Base-by-base conservation (phyloP, 1,140 invertebrate species). In the Stegodyphus dumicola region DNA sequence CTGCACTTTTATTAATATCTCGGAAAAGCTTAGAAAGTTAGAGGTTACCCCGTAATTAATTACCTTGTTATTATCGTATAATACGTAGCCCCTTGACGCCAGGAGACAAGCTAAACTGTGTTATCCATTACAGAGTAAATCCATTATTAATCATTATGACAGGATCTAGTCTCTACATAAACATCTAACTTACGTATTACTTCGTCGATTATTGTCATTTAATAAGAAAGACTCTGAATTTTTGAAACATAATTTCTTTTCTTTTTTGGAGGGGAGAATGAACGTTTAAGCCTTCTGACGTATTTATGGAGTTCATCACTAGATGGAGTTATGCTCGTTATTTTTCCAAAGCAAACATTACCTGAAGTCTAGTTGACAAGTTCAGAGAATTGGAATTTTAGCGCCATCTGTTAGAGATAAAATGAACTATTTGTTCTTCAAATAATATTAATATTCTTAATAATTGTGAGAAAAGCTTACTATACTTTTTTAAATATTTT, bases 101-200 rank as follows among this genome's bases (percentile, higher is more conserved):
- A 53, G 49, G 13, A 18, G 67, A 73, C 78, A 80, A 56, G 69
- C 67, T 33, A 53, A 80, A 80, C 78, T 71, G 71, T 80, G 78
- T 80, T 80, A 80, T 80, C 78, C 78, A 80, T 80, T 71, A 71
- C 78, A 6, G 56, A 54, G 15, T 67, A 80, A 71, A 80, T 80
- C 78, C 78, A 80, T 80, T 71, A 80, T 80, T 60, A 80, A 80
- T 80, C 78, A 80, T 73, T 56, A 69, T 79, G 77, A 79, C 77
- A 79, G 77, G n/a, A 69, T 54, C 52, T 79, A 53, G 66, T 67
- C 65, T 70, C 2, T 49, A 48, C 51, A 33, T 70, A 9, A 66
- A 60, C 75, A 15, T 77, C 17, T 69, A 69, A 79, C 49, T 69
- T 69, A 53, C n/a, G 77, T 64, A 79, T 79, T 54, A n/a, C 17